These are phyloP conservation scores for Dastarcus helophoroides DNA, from an alignment of 2,888 invertebrate genomes.

Conservation along the genomic window DNA sequence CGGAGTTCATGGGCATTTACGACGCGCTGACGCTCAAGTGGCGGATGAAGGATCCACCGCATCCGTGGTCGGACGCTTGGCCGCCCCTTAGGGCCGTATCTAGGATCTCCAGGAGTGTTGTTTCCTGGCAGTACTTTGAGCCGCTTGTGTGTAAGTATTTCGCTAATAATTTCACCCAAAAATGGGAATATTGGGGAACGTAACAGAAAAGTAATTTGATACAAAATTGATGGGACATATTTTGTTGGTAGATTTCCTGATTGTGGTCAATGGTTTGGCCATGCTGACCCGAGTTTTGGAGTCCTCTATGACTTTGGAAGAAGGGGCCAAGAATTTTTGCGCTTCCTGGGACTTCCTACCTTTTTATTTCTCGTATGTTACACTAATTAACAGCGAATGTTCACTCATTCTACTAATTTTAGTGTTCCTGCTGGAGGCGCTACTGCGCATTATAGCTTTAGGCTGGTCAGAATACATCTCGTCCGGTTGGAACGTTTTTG, in stretches of 20 bases:
- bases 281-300: slow-evolving; percentile 61
- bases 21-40: slow-evolving; percentile 64
- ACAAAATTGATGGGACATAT: background rate
- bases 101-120: slow-evolving; percentile 47
- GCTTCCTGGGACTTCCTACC: slow-evolving; percentile 76
- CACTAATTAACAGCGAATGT: slow-evolving; percentile 1
- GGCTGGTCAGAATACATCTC: slow-evolving; percentile 62
- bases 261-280: slow-evolving; percentile 61
- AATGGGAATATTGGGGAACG: background rate
- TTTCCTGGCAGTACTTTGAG: slow-evolving; percentile 64
- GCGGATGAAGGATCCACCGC: slow-evolving; percentile 56
- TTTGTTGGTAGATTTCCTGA: slow-evolving; percentile 50
- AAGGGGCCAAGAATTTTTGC: slow-evolving; percentile 52
- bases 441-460: slow-evolving; percentile 58
- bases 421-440: slow-evolving; percentile 69
- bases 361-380: too few species aligned
- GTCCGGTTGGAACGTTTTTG: slow-evolving; percentile 80
- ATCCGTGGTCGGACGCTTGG: slow-evolving; percentile 58
- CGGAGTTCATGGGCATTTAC: slow-evolving; percentile 63
- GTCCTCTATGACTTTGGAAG: slow-evolving; percentile 46
- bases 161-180: slow-evolving; percentile 2
- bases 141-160: slow-evolving; percentile 55
- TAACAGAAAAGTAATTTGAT: background rate
- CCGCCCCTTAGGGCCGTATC: slow-evolving; percentile 50
- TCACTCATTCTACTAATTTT: slow-evolving; percentile 21